Base-by-base conservation (phyloP, 2,888 invertebrate species). In the Megastigmus dorsalis region DNA sequence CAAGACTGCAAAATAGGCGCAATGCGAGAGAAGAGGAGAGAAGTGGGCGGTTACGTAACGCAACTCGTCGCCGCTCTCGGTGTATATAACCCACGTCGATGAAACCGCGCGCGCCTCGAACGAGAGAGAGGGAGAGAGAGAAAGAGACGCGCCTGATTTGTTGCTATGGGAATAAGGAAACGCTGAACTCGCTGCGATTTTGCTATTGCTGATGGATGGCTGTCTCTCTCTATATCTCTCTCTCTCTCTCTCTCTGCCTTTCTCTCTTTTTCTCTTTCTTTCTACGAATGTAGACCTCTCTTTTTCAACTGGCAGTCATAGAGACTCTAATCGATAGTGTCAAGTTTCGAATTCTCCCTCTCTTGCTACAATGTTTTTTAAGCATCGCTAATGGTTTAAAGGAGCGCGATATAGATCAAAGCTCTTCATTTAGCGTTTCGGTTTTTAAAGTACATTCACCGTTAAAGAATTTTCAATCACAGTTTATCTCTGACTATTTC, bases 141-240 rank as follows among this genome's bases (percentile, higher is more conserved):
- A 9, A 1, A 10, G 13, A 20, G 50, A 38, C 50, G 28, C 54
- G 28, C 48, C n/a, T 62, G 55, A 65, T 65, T 41, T 65, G 65
- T 65, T 65, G 52, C 54, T 41, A 54, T 65, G 45, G 60, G 50
- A 60, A 38, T 38, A 54, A 48, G 38, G 59, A 69, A 69, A 67
- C 62, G 70, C 65, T n/a, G n/a, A n/a, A n/a, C n/a, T n/a, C n/a
- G n/a, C n/a, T n/a, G n/a, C n/a, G n/a, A n/a, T n/a, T n/a, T n/a
- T n/a, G n/a, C n/a, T n/a, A 55, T 60, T 13, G 36, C n/a, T 18
- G 7, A 3, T 43, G 2, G 18, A 43, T 18, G 18, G 2, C 3
- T 43, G 43, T 7, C 4, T 3, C 3, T 5, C 15, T 18, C 43
- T 41, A n/a, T n/a, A n/a, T n/a, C n/a, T n/a, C n/a, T n/a, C n/a